These are phyloP conservation scores for Gallinago solitaria DNA, from an alignment of 2,797 vertebrate species.

Conservation along the genomic window DNA sequence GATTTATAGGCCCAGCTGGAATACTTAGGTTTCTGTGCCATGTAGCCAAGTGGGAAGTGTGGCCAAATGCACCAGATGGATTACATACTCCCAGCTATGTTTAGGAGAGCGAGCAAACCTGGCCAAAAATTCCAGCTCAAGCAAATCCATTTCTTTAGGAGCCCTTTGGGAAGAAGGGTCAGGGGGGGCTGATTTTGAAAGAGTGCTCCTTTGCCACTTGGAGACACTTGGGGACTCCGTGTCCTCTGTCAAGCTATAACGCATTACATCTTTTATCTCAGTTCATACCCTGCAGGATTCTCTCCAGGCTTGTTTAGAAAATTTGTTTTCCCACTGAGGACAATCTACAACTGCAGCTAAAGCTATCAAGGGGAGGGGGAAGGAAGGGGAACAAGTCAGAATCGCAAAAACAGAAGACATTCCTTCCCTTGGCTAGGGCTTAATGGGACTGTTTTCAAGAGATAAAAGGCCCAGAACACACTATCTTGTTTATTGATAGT, in stretches of 20 bases:
- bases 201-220: neutral
- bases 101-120: neutral
- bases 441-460: neutral
- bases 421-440: neutral
- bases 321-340: neutral
- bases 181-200: neutral
- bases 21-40: slow-evolving; percentile 2
- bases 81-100: neutral
- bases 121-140: slow-evolving; percentile 11
- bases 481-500: neutral
- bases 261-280: neutral
- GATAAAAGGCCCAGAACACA: neutral
- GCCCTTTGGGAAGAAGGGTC: slow-evolving; percentile 2
- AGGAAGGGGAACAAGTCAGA: neutral
- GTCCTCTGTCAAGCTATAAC: neutral
- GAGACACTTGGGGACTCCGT: neutral
- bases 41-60: neutral
- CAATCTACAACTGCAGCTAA: neutral
- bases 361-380: neutral
- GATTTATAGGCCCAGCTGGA: slow-evolving; percentile 9
- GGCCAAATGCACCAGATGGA: slow-evolving; percentile 17
- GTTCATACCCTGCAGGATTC: neutral
- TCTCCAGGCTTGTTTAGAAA: neutral
- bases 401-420: slow-evolving; percentile 7
- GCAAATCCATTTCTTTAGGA: slow-evolving; percentile 12